phyloP scores from a whole-genome alignment of 2,113 vertebrate genomes.

The Sterna hirundo region DNA sequence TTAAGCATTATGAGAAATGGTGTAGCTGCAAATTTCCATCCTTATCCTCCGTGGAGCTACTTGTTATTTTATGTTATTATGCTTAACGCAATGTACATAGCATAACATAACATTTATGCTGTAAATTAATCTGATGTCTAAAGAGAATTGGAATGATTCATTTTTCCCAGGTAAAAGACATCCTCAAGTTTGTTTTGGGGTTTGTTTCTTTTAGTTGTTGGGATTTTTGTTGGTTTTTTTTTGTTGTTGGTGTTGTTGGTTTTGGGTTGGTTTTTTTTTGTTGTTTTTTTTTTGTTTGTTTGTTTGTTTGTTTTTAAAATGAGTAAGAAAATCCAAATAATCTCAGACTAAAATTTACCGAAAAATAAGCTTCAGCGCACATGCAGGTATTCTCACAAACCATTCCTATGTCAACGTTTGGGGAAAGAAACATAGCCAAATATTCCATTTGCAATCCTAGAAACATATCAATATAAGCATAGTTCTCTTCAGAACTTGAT shows the following conservation, averaged over 20 bases:
- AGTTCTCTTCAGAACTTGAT: background rate
- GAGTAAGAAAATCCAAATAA: background rate
- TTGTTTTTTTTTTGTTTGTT: background rate
- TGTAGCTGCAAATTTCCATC: background rate
- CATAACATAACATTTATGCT: background rate
- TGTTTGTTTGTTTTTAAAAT: background rate
- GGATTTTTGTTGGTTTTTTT: background rate
- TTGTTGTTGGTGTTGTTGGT: background rate
- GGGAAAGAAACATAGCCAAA: background rate
- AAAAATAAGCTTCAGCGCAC: background rate
- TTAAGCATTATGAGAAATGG: background rate
- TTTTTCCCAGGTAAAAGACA: background rate
- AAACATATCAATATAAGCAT: background rate
- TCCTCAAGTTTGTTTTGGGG: background rate
- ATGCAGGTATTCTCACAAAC: background rate
- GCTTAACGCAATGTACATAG: background rate
- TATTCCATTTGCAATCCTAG: background rate
- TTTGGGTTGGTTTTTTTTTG: background rate
- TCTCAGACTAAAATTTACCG: background rate
- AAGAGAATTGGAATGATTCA: background rate
- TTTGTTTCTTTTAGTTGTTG: background rate
- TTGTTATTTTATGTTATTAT: background rate
- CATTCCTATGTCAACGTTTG: background rate
- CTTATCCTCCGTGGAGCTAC: background rate
- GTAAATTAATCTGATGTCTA: background rate